phyloP scores from a whole-genome alignment of 2,113 vertebrate species.

The Notarius lentiginosus region DNA sequence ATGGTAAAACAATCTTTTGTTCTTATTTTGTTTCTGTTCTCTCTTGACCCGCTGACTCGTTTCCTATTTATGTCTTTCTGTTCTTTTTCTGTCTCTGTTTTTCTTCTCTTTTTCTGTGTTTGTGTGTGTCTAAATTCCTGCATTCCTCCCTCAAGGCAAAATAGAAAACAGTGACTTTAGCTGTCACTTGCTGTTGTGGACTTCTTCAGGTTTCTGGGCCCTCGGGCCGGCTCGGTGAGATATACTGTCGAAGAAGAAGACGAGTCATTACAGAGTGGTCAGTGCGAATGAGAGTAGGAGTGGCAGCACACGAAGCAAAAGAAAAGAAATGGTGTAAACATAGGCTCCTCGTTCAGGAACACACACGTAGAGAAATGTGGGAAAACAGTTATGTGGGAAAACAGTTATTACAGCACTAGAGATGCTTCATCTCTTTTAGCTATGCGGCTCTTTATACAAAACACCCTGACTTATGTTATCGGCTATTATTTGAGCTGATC shows the following conservation, averaged over 20 bases:
- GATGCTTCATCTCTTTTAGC: constrained; percentile 15
- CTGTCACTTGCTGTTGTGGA: constrained; percentile 25
- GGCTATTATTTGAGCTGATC: background rate
- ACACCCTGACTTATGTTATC: background rate
- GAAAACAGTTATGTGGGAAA: constrained; percentile 33
- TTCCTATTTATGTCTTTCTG: background rate
- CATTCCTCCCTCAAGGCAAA: constrained; percentile 27
- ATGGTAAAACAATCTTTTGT: constrained; percentile 76
- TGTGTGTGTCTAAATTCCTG: background rate
- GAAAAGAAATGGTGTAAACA: constrained; percentile 30
- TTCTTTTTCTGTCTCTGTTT: background rate
- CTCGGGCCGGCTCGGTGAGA: constrained; percentile 2
- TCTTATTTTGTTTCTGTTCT: background rate
- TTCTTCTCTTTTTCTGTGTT: background rate
- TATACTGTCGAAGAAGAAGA: background rate
- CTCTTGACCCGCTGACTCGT: background rate
- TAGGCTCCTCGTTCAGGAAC: constrained; percentile 23
- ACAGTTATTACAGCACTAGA: constrained; percentile 18
- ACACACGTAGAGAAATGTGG: constrained; percentile 43
- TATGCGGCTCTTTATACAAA: constrained; percentile 27
- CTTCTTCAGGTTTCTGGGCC: constrained; percentile 16
- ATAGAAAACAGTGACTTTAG: constrained; percentile 13
- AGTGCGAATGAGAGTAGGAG: background rate
- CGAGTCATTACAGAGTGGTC: background rate
- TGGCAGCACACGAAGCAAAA: background rate